Percentiles rank a stretch among this genome's conserved stretches.
Evolutionary conservation across 2,113 vertebrate species (phyloP).

Genomic region (Talpa occidentalis): DNA sequence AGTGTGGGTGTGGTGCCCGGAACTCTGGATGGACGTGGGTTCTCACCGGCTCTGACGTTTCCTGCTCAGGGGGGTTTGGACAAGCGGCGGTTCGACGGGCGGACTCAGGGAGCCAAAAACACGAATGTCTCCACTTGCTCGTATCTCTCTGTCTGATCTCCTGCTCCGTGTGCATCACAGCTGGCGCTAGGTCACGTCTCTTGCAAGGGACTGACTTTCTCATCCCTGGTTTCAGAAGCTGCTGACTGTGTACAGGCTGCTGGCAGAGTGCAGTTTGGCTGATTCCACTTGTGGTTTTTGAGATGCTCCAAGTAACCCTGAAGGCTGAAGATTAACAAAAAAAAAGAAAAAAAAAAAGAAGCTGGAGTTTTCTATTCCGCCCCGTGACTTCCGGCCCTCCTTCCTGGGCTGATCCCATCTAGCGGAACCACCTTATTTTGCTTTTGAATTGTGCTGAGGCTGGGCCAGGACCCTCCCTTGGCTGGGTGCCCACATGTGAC

Average conservation of each 20-base stretch:
- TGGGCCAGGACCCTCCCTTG: conserved; percentile 55
- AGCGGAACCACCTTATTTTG: background rate
- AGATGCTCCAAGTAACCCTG: background rate
- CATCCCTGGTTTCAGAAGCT: background rate
- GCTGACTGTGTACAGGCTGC: background rate
- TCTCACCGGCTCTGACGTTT: background rate
- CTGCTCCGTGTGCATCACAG: background rate
- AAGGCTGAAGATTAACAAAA: background rate
- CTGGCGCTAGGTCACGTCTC: background rate
- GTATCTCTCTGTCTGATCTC: background rate
- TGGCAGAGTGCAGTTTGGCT: background rate
- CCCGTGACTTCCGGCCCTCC: background rate
- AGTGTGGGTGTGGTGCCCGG: background rate
- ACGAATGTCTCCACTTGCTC: background rate
- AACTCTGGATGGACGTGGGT: too few species aligned
- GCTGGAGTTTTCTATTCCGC: background rate
- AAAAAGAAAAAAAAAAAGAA: background rate
- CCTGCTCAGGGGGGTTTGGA: too few species aligned
- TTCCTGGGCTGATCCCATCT: background rate
- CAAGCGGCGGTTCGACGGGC: background rate
- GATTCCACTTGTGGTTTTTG: background rate
- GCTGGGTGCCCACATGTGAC: conserved; percentile 25
- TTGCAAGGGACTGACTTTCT: background rate
- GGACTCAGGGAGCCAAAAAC: background rate
- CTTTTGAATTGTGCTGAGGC: conserved; percentile 38